Conservation (phyloP, 2,113 vertebrate species). For the Chloebia gouldiae region DNA sequence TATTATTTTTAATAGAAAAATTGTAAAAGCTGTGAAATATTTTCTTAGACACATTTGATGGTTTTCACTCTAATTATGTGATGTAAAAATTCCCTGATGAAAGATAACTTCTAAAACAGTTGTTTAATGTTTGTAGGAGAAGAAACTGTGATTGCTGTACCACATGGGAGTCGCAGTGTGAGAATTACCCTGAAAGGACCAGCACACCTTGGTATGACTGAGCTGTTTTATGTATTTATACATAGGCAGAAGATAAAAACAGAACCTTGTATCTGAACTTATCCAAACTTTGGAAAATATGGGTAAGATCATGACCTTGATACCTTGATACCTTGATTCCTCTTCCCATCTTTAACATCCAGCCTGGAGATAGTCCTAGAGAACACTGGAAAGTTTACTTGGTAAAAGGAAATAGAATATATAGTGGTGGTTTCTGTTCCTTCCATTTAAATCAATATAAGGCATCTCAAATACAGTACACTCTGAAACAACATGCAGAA, state of each 20-base stretch:
- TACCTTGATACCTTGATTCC: not conserved
- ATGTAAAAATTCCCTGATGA: conserved; percentile 7
- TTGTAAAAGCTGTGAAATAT: conserved; percentile 17
- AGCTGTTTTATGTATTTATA: conserved; percentile 5
- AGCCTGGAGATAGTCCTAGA: not conserved
- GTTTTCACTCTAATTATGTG: conserved; percentile 8
- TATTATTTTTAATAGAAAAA: conserved; percentile 36
- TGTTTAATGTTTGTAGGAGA: conserved; percentile 76
- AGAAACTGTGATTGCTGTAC: conserved; percentile 87
- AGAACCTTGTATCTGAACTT: not conserved
- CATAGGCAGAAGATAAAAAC: not conserved
- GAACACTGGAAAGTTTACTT: not conserved
- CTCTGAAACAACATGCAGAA: not conserved
- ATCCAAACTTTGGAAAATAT: not conserved
- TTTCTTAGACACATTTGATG: not conserved
- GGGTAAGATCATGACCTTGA: not conserved
- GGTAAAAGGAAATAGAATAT: not conserved
- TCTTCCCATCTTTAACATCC: not conserved
- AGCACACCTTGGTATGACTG: conserved; percentile 80
- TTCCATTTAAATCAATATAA: not conserved
- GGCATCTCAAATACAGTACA: not conserved
- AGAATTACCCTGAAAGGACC: conserved; percentile 88
- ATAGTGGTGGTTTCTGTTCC: not conserved
- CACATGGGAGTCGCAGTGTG: conserved; percentile 86
- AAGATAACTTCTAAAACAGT: conserved; percentile 41